Base-by-base conservation (phyloP, 2,888 invertebrate genomes). In the Gari tellinella region DNA sequence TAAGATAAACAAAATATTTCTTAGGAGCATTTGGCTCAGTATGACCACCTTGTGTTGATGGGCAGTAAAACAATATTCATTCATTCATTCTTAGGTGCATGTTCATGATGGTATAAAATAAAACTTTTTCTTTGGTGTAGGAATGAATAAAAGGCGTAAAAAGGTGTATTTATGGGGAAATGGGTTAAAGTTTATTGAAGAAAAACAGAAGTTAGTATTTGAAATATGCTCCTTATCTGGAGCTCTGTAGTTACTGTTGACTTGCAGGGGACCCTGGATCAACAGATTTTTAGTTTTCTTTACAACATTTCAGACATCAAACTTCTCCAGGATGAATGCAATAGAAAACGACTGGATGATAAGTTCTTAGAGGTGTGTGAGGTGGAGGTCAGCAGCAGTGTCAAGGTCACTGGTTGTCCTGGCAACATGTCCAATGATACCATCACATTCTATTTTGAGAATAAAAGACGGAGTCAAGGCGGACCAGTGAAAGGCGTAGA, bases 371-470 rank as follows among this genome's bases (percentile, higher is more conserved):
- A 37, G 2, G 46, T 70, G 7, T 41, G 21, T 38, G 43, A 25
- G 19, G 69, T 75, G 2, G 62, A 65, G 52, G 26, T 57, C 10
- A 43, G 62, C 4, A 14, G 46, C 4, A 63, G 58, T 61, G 26
- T 75, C 3, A 56, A 64, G 48, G 69, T 75, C n/a, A 62, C 45
- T 23, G 61, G 57, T 19, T 51, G 48, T 23, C 46, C 17, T 2
- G 17, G 25, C 19, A 12, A 21, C 10, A 46, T 49, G 1, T 43
- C 69, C 17, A 10, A 37, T n/a, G 74, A 75, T 43, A 2, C 61
- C 10, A 19, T 75, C 26, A 31, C 23, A 31, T 61, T 52, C 23
- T 75, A 69, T 49, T 75, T 75, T 66, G 74, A 75, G 58, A 70
- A 75, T 37, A 58, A 14, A 41, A 61, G 41, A 23, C 41, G 69